Conservation (phyloP, 2,888 invertebrate genomes). For the Netelia virgata region DNA sequence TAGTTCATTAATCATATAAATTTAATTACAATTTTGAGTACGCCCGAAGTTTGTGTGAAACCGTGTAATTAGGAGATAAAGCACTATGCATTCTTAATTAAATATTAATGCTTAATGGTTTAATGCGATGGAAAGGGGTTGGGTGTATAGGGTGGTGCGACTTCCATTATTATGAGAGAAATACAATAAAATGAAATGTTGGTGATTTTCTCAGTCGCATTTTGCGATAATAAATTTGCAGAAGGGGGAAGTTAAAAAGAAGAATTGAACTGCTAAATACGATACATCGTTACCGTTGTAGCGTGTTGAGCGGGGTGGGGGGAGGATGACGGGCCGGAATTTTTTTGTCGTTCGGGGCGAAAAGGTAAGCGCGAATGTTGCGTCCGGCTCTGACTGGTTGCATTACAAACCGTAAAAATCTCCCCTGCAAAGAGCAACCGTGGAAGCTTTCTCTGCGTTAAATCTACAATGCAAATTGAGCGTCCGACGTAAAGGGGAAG, state of each 20-base stretch:
- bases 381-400: conserved; percentile 56
- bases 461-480: conserved; percentile 81
- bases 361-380: conserved; percentile 59
- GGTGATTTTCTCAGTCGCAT: too few relatives aligned
- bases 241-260: conserved; percentile 3
- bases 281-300: conserved; percentile 16
- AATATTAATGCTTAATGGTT: too few relatives aligned
- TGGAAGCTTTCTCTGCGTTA: conserved; percentile 76
- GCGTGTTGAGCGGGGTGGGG: background rate
- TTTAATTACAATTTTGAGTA: too few relatives aligned
- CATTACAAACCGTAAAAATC: conserved; percentile 74
- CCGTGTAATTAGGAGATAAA: too few relatives aligned
- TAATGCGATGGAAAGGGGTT: too few relatives aligned
- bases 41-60: too few relatives aligned
- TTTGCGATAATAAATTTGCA: background rate
- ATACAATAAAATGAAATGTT: too few relatives aligned
- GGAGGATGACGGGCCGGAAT: conserved; percentile 21
- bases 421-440: conserved; percentile 73
- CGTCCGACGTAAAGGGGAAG: conserved; percentile 41
- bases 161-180: too few relatives aligned
- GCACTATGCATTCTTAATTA: too few relatives aligned
- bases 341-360: conserved; percentile 45
- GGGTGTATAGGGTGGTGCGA: too few relatives aligned
- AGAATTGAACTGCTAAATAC: conserved; percentile 41
- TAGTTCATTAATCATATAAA: too few relatives aligned